Conservation (phyloP, 2,888 invertebrate species). For the Orchesella flavescens region DNA sequence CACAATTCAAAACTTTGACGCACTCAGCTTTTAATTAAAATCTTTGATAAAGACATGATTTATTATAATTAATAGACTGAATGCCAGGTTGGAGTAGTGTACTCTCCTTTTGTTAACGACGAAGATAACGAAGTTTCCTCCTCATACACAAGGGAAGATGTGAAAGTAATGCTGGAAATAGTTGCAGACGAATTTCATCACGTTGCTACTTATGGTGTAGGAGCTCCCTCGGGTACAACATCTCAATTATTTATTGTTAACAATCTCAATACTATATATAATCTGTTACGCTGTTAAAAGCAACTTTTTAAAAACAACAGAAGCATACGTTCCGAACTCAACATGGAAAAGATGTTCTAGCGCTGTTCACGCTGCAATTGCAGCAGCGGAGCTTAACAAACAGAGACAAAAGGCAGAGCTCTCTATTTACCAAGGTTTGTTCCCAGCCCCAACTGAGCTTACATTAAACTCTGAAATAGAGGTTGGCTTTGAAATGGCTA, state of each 20-base stretch:
- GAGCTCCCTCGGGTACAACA: slow-evolving; percentile 22
- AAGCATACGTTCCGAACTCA: neutral
- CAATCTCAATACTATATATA: too few species aligned
- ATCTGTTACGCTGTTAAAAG: too few species aligned
- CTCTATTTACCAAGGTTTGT: slow-evolving; percentile 37
- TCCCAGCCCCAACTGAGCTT: neutral
- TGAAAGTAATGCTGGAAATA: slow-evolving; percentile 35
- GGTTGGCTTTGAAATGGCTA: slow-evolving; percentile 34
- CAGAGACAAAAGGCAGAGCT: neutral
- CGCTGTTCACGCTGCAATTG: slow-evolving; percentile 14
- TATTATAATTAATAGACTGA: too few species aligned
- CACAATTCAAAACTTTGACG: too few species aligned
- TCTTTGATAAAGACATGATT: too few species aligned
- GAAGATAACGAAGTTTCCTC: neutral
- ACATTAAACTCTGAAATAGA: slow-evolving; percentile 13
- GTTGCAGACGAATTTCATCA: slow-evolving; percentile 2
- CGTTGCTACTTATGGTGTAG: slow-evolving; percentile 42
- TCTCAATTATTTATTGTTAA: too few species aligned
- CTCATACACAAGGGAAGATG: slow-evolving; percentile 27
- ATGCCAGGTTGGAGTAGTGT: slow-evolving; percentile 36
- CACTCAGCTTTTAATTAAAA: too few species aligned
- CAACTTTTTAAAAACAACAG: neutral
- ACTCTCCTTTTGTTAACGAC: slow-evolving; percentile 33
- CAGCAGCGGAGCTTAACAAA: slow-evolving; percentile 38
- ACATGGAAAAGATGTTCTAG: slow-evolving; percentile 30